A percentile compares a stretch with the other conserved stretches of the same genome.
phyloP scores from a whole-genome alignment of 2,113 vertebrate species.

The Aleadryas rufinucha region DNA sequence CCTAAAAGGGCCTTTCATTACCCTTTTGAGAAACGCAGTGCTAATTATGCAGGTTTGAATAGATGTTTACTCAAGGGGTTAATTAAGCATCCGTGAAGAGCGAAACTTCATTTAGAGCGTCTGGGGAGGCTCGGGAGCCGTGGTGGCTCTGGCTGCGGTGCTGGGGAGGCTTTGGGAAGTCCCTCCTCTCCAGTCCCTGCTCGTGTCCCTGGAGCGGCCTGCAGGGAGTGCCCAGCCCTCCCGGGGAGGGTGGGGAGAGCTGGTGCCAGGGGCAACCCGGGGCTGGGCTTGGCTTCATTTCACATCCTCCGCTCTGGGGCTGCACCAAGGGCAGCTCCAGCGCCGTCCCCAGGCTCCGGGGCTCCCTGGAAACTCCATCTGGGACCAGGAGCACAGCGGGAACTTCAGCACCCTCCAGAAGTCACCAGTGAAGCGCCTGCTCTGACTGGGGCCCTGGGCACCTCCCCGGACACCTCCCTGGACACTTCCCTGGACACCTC shows the following conservation, averaged over 20 bases:
- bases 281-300: fast-evolving
- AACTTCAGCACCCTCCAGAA: neutral
- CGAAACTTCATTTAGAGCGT: neutral
- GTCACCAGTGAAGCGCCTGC: neutral
- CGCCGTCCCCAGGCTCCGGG: neutral
- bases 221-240: neutral
- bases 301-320: fast-evolving
- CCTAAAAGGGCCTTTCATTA: neutral
- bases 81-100: neutral
- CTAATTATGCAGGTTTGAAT: neutral
- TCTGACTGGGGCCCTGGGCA: neutral
- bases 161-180: neutral
- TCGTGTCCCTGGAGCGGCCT: fast-evolving
- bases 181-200: neutral
- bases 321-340: neutral
- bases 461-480: neutral
- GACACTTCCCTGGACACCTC: neutral
- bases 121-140: neutral
- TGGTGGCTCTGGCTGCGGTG: neutral
- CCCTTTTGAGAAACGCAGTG: neutral
- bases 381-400: fast-evolving
- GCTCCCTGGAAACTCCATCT: neutral
- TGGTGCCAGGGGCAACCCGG: neutral
- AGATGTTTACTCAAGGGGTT: neutral
- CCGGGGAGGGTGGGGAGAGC: neutral